A percentile compares a stretch with the other conserved stretches of the same genome.
Conservation (phyloP, 2,797 vertebrate species). For the Gobionotothen gibberifrons region DNA sequence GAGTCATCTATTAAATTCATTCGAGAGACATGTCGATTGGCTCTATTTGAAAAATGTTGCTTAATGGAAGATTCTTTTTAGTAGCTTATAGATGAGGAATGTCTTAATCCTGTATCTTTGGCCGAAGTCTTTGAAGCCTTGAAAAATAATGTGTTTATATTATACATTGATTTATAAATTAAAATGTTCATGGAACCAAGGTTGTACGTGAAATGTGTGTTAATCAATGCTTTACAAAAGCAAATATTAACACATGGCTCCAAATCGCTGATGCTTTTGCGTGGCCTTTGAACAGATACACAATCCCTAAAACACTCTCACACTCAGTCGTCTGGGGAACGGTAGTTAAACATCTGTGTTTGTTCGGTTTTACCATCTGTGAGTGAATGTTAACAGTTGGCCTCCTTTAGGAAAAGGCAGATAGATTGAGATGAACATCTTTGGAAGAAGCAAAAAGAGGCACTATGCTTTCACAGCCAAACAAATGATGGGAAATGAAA, state of each 20-base stretch:
- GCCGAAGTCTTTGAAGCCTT: too few relatives aligned
- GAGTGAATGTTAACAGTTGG: neutral
- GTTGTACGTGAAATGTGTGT: neutral
- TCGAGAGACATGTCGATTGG: neutral
- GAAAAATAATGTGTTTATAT: too few relatives aligned
- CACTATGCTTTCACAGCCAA: neutral
- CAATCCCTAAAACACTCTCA: neutral
- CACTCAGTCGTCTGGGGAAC: neutral
- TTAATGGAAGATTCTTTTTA: too few relatives aligned
- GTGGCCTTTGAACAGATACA: neutral
- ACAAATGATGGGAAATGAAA: neutral
- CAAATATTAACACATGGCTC: neutral
- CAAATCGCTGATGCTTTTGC: neutral
- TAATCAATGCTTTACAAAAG: neutral
- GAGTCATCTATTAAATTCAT: slow-evolving; percentile 7
- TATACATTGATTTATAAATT: too few relatives aligned
- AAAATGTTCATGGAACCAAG: neutral
- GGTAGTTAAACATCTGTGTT: neutral
- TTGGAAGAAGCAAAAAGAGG: neutral
- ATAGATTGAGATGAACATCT: neutral
- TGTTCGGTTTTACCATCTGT: slow-evolving; percentile 6
- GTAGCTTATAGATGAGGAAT: too few relatives aligned
- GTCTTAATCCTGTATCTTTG: too few relatives aligned
- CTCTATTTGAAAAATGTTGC: neutral
- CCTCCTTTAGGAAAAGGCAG: neutral